These are phyloP conservation scores for Vimba vimba DNA, from an alignment of 2,113 vertebrate genomes.

Conservation along the genomic window DNA sequence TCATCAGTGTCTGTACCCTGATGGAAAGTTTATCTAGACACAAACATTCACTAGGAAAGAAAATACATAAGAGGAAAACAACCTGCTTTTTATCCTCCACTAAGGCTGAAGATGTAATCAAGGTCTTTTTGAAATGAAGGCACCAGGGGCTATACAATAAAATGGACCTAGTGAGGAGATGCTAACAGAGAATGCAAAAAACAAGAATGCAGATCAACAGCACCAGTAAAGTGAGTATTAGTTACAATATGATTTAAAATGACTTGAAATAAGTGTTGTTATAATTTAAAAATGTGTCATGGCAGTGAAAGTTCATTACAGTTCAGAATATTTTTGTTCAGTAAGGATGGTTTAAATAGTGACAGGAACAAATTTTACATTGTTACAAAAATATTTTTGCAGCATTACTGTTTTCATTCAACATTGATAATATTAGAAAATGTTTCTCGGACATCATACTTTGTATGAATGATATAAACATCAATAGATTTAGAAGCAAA, in stretches of 20 bases:
- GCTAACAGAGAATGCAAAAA: not conserved
- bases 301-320: not conserved
- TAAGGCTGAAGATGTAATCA: not conserved
- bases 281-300: not conserved
- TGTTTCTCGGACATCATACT: not conserved
- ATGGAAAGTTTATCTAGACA: not conserved
- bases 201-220: not conserved
- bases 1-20: not conserved
- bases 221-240: not conserved
- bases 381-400: not conserved
- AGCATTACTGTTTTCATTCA: no score
- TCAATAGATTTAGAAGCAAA: not conserved
- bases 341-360: not conserved
- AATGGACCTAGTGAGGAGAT: not conserved
- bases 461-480: not conserved
- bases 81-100: not conserved
- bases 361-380: not conserved
- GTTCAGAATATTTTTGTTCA: not conserved
- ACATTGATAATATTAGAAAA: no score
- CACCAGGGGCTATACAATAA: not conserved
- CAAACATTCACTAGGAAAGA: not conserved
- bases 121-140: not conserved
- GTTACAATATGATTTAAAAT: not conserved
- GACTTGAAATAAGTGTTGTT: not conserved
- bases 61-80: not conserved